phyloP scores from a whole-genome alignment of 2,888 invertebrate genomes.

The Alcis repandata region DNA sequence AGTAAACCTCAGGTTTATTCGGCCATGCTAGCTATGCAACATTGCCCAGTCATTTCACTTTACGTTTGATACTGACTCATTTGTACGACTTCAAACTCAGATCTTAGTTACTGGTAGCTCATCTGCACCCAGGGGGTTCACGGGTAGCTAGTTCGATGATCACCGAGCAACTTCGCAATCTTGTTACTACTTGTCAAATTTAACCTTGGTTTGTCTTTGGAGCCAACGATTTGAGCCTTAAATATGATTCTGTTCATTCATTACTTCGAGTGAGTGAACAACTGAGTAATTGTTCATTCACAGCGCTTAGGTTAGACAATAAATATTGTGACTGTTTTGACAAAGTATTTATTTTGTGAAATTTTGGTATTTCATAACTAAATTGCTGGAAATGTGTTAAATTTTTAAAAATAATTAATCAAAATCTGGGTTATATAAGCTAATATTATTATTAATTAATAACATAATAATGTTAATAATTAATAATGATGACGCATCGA shows the following conservation, averaged over 20 bases:
- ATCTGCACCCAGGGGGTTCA: constrained; percentile 16
- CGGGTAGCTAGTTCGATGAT: constrained; percentile 28
- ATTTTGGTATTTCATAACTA: neutral
- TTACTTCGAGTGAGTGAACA: constrained; percentile 29
- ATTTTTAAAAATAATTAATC: no score
- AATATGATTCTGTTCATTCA: constrained; percentile 33
- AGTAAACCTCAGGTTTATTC: no score
- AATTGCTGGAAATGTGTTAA: neutral
- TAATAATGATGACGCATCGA: no score
- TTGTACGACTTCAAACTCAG: neutral
- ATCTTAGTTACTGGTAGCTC: constrained; percentile 13
- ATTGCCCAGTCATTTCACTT: neutral
- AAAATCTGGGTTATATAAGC: no score
- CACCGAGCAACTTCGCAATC: constrained; percentile 31
- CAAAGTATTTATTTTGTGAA: constrained; percentile 10
- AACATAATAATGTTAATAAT: no score
- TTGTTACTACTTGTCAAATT: constrained; percentile 35
- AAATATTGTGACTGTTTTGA: constrained; percentile 19
- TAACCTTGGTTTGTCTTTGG: constrained; percentile 34
- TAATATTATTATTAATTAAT: no score
- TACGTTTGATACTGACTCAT: neutral
- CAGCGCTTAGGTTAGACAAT: constrained; percentile 2
- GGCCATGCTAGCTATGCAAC: no score
- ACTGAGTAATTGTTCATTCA: constrained; percentile 31
- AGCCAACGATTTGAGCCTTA: constrained; percentile 29